These are phyloP conservation scores for Phallusia fumigata DNA, from an alignment of 23 tunicate genomes.

Conservation along the genomic window DNA sequence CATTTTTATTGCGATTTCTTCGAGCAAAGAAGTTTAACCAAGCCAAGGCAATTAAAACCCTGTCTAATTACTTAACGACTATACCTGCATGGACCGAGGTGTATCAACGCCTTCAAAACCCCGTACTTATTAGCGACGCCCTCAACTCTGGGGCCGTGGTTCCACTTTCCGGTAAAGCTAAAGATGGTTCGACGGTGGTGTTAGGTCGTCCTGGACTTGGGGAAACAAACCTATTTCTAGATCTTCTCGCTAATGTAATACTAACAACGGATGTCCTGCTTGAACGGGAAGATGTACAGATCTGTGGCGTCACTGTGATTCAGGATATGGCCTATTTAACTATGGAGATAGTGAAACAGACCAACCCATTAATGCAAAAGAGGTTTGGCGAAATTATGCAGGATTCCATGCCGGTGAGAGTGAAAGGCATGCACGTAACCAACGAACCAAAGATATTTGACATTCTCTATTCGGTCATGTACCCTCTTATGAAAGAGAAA, in stretches of 20 bases:
- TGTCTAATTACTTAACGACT: conserved; percentile 29
- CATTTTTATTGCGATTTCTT: conserved; percentile 48
- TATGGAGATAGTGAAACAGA: conserved; percentile 75
- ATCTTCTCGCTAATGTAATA: conserved; percentile 36
- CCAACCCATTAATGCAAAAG: conserved; percentile 45
- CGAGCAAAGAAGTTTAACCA: conserved; percentile 59
- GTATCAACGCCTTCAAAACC: conserved; percentile 42
- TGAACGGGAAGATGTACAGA: conserved; percentile 21
- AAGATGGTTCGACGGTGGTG: conserved; percentile 41
- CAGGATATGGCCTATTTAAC: conserved; percentile 61
- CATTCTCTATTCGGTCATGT: conserved; percentile 54
- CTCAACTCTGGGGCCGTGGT: conserved; percentile 20
- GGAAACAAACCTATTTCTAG: conserved; percentile 27
- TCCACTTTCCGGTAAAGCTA: conserved; percentile 18
- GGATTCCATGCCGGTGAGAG: conserved; percentile 71
- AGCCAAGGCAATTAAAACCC: conserved; percentile 38
- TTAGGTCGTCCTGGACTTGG: conserved; percentile 45
- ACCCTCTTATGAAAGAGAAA: conserved; percentile 79
- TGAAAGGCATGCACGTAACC: conserved; percentile 62
- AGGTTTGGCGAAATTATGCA: conserved; percentile 58
- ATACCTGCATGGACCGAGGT: conserved; percentile 30
- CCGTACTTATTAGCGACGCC: conserved; percentile 19
- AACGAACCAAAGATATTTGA: conserved; percentile 80
- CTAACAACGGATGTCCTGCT: conserved; percentile 30
- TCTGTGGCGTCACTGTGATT: conserved; percentile 56